Evolutionary conservation across 2,113 vertebrate genomes (phyloP).

Genomic region (Spea bombifrons): DNA sequence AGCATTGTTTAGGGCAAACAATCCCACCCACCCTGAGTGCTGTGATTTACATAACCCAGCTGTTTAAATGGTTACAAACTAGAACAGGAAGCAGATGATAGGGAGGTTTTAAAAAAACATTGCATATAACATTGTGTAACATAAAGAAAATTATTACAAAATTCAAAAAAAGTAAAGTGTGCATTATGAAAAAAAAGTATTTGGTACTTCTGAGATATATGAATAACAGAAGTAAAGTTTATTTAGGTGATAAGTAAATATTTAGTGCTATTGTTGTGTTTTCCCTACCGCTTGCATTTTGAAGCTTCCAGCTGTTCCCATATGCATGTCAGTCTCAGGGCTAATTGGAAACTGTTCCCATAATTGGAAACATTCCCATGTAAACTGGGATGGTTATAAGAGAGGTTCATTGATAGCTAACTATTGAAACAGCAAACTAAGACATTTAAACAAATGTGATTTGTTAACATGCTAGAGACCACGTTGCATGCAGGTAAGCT

Average conservation of each 20-base stretch:
- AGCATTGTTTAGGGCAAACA: neutral
- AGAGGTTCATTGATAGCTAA: too few relatives aligned
- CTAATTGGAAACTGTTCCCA: constrained; percentile 2
- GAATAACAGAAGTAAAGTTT: neutral
- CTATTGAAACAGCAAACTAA: too few relatives aligned
- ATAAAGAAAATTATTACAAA: neutral
- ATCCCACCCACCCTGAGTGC: neutral
- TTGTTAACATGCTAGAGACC: too few relatives aligned
- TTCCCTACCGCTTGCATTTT: neutral
- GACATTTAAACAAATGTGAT: too few relatives aligned
- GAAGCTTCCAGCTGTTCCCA: constrained; percentile 26
- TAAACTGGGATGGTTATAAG: neutral
- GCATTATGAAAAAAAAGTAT: neutral
- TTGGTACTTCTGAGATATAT: neutral
- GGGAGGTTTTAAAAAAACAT: neutral
- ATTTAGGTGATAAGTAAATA: constrained; percentile 8
- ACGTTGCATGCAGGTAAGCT: too few relatives aligned
- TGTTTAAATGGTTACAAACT: neutral
- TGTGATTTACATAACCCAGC: constrained; percentile 1
- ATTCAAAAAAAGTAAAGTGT: neutral
- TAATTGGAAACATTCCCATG: neutral
- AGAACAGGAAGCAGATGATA: constrained; percentile 6
- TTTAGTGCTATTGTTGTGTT: constrained; percentile 23
- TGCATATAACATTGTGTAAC: too few relatives aligned
- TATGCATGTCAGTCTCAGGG: neutral